These are phyloP conservation scores for Drosophila sordidula DNA, from an alignment of 2,888 invertebrate genomes.

Conservation along the genomic window DNA sequence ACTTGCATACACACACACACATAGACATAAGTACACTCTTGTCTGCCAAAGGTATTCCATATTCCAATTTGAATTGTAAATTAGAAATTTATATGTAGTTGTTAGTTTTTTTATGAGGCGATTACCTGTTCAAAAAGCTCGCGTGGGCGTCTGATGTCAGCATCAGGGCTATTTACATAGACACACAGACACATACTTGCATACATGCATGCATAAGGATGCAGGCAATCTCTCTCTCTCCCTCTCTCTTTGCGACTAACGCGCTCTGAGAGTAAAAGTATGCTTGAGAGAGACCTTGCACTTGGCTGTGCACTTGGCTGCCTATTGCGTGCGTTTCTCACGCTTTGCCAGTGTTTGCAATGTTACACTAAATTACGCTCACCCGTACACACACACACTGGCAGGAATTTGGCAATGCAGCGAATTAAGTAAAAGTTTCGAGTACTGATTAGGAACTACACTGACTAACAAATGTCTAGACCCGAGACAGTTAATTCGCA, in stretches of 20 bases:
- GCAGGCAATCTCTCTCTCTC: constrained; percentile 19
- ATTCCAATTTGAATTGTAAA: constrained; percentile 62
- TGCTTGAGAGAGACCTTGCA: constrained; percentile 64
- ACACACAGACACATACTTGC: constrained; percentile 4
- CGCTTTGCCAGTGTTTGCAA: constrained; percentile 39
- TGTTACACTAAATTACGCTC: constrained; percentile 56
- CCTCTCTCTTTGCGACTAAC: constrained; percentile 6
- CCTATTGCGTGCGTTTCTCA: constrained; percentile 39
- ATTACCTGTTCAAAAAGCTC: constrained; percentile 17
- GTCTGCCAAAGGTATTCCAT: constrained; percentile 15
- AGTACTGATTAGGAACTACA: constrained; percentile 25
- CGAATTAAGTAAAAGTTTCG: constrained; percentile 30
- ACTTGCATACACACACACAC: background rate
- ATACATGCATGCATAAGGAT: constrained; percentile 59
- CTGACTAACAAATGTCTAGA: constrained; percentile 22
- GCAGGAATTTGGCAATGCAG: constrained; percentile 38
- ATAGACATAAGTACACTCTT: constrained; percentile 6
- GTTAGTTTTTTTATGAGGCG: background rate
- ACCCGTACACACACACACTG: constrained; percentile 17
- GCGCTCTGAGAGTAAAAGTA: constrained; percentile 10
- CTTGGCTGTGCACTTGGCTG: constrained; percentile 51
- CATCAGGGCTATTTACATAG: constrained; percentile 30
- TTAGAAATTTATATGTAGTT: constrained; percentile 21
- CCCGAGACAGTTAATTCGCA: constrained; percentile 14
- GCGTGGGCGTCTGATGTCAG: constrained; percentile 43